These are phyloP conservation scores for Platycercus adscitus DNA, from an alignment of 2,113 vertebrate genomes.

Conservation along the genomic window DNA sequence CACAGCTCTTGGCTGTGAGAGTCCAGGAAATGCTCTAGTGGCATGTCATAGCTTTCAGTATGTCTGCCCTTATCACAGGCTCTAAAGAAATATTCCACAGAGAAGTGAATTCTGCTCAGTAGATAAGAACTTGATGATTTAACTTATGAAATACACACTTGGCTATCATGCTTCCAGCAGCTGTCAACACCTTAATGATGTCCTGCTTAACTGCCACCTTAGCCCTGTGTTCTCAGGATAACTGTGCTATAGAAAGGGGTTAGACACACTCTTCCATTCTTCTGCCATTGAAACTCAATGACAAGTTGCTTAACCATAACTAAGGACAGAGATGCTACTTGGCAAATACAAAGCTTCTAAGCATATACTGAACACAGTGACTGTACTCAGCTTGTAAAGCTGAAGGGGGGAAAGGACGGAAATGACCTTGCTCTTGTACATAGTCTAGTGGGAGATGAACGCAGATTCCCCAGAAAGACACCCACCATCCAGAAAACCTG, in stretches of 20 bases:
- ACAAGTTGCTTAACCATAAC: background rate
- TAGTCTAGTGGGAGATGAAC: background rate
- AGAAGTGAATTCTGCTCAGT: background rate
- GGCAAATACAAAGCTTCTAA: background rate
- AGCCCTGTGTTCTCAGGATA: background rate
- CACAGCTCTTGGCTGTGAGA: background rate
- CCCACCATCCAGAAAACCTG: background rate
- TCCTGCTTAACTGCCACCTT: background rate
- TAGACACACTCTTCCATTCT: background rate
- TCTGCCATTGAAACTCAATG: background rate
- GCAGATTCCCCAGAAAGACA: background rate
- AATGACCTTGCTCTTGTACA: background rate
- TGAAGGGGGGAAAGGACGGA: background rate
- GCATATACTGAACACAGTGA: background rate
- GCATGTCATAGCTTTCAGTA: background rate
- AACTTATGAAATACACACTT: background rate
- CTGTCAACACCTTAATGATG: background rate
- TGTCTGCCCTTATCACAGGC: background rate
- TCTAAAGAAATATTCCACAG: background rate
- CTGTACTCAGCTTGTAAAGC: background rate
- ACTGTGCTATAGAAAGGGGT: background rate
- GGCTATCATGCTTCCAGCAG: background rate
- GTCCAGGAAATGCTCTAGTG: background rate
- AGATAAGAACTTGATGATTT: background rate
- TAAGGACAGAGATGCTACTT: background rate